Conservation (phyloP, 2,113 vertebrate genomes). For the Stigmatopora argus region DNA sequence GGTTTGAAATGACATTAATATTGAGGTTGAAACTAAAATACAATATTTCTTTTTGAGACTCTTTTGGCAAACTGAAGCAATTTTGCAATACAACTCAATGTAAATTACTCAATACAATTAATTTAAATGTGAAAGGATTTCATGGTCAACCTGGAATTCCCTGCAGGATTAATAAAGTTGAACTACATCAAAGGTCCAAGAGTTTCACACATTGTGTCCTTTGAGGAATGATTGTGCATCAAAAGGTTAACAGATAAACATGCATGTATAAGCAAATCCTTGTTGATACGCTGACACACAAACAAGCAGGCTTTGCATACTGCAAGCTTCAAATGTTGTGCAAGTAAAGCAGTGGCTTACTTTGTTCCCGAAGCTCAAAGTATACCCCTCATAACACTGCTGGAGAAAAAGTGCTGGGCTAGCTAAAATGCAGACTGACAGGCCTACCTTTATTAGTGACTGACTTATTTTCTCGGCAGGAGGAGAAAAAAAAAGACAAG, state of each 20-base stretch:
- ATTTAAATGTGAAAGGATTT: not conserved
- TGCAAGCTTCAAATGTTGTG: slow-evolving; percentile 36
- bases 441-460: slow-evolving; percentile 66
- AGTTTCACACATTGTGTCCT: not conserved
- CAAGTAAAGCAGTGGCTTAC: slow-evolving; percentile 27
- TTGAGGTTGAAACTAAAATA: not conserved
- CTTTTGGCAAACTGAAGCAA: not conserved
- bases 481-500: slow-evolving; percentile 48
- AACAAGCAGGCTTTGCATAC: slow-evolving; percentile 24
- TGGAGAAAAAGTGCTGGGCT: slow-evolving; percentile 49
- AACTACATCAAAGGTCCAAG: not conserved
- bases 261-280: slow-evolving; percentile 28
- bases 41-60: not conserved
- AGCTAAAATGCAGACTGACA: slow-evolving; percentile 66
- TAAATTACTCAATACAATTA: not conserved
- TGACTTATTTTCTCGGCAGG: slow-evolving; percentile 56
- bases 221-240: not conserved
- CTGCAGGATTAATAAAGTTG: not conserved
- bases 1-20: too few species aligned
- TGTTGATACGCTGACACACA: slow-evolving; percentile 16
- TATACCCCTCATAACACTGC: slow-evolving; percentile 46
- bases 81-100: not conserved
- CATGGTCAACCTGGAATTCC: not conserved
- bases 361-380: slow-evolving; percentile 53
- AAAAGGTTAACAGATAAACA: not conserved